Conservation (phyloP, 2,888 invertebrate species). For the Stenichneumon culpator region DNA sequence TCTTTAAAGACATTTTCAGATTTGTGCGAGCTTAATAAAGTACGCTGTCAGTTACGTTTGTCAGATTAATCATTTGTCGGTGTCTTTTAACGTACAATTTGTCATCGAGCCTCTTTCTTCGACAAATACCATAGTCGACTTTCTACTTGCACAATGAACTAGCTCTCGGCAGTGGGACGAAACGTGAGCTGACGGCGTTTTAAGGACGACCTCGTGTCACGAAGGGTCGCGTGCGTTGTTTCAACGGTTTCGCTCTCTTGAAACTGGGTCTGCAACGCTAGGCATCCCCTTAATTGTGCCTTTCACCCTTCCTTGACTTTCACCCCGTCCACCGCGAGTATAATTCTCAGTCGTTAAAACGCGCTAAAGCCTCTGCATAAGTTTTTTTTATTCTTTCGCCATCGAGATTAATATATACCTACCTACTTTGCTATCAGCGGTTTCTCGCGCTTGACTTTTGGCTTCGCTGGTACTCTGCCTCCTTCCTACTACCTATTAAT, state of each 20-base stretch:
- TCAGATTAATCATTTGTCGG: not conserved
- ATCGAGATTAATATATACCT: slow-evolving; percentile 50
- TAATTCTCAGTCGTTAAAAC: slow-evolving; percentile 58
- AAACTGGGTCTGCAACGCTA: slow-evolving; percentile 78
- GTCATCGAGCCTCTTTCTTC: slow-evolving; percentile 32
- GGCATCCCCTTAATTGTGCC: slow-evolving; percentile 77
- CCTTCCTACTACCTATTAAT: slow-evolving; percentile 19
- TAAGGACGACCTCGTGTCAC: slow-evolving; percentile 78
- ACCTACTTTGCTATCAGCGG: slow-evolving; percentile 25
- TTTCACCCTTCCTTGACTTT: slow-evolving; percentile 40
- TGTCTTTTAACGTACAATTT: slow-evolving; percentile 38
- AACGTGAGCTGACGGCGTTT: slow-evolving; percentile 64
- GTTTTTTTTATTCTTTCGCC: slow-evolving; percentile 25
- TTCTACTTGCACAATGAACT: slow-evolving; percentile 62
- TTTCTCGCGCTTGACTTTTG: slow-evolving; percentile 47
- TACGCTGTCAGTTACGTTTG: not conserved
- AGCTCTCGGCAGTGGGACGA: slow-evolving; percentile 62
- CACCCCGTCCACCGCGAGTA: not conserved
- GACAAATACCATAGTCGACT: slow-evolving; percentile 54
- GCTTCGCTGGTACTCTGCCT: slow-evolving; percentile 29
- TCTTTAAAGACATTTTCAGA: no score
- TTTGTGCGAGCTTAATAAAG: no score
- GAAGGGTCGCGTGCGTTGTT: slow-evolving; percentile 80
- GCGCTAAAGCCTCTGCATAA: slow-evolving; percentile 39
- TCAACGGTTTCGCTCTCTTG: slow-evolving; percentile 47